Evolutionary conservation across 2,888 invertebrate species (phyloP).

Genomic region (Pollenia griseotomentosa): DNA sequence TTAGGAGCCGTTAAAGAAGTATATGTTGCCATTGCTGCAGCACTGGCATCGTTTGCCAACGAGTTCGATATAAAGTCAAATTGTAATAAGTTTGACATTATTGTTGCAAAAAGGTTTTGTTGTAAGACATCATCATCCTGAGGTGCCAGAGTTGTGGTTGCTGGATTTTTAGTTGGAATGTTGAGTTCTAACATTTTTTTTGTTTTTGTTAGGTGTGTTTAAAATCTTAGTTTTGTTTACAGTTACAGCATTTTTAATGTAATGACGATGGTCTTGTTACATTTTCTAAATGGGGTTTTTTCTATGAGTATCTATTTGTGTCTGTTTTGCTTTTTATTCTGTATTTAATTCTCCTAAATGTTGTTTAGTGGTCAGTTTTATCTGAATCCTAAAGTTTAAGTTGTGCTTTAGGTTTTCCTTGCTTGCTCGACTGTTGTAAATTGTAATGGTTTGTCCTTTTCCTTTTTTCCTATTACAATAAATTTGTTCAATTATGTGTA

Average conservation of each 20-base stretch:
- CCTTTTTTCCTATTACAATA: neutral
- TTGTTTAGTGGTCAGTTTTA: neutral
- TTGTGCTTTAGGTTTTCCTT: neutral
- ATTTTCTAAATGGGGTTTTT: neutral
- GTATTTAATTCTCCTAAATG: slow-evolving; percentile 22
- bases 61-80: slow-evolving; percentile 10
- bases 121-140: slow-evolving; percentile 49
- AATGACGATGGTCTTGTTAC: neutral
- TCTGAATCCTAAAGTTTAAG: neutral
- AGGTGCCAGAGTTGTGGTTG: slow-evolving; percentile 53
- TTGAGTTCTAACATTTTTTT: slow-evolving; percentile 69
- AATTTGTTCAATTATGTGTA: slow-evolving; percentile 58
- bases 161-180: slow-evolving; percentile 64
- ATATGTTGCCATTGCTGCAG: slow-evolving; percentile 25
- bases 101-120: slow-evolving; percentile 12
- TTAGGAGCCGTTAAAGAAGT: neutral
- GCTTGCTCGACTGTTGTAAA: slow-evolving; percentile 10
- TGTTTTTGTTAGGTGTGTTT: neutral
- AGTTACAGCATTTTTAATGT: slow-evolving; percentile 13
- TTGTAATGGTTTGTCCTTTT: neutral
- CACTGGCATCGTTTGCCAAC: neutral
- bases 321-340: slow-evolving; percentile 1
- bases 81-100: slow-evolving; percentile 45
- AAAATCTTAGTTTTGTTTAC: neutral
- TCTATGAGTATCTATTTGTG: neutral